A percentile compares a stretch with the other conserved stretches of the same genome.
These are phyloP conservation scores for Daktulosphaira vitifoliae DNA, from an alignment of 1,140 invertebrate species.

Conservation along the genomic window DNA sequence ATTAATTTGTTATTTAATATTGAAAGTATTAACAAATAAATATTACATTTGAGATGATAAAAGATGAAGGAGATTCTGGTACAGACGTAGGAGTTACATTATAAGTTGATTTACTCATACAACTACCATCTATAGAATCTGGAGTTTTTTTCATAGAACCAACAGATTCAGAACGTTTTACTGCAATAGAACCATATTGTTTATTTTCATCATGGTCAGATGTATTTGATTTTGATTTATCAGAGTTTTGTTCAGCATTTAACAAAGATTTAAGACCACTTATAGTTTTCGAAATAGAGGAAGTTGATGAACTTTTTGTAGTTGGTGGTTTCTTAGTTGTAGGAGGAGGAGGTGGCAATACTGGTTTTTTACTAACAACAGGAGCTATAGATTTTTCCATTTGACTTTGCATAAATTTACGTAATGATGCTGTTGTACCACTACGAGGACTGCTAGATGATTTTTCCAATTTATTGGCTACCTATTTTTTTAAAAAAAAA, in stretches of 20 bases:
- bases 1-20: not conserved
- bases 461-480: slow-evolving; percentile 24
- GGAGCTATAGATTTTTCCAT: slow-evolving; percentile 19
- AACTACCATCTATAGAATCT: slow-evolving; percentile 10
- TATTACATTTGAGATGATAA: slow-evolving; percentile 26
- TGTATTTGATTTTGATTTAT: not conserved
- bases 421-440: slow-evolving; percentile 11
- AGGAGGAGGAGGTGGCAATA: slow-evolving; percentile 22
- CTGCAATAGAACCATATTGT: slow-evolving; percentile 21
- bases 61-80: slow-evolving; percentile 17
- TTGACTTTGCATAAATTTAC: slow-evolving; percentile 19
- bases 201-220: slow-evolving; percentile 5
- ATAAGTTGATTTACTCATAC: slow-evolving; percentile 25
- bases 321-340: slow-evolving; percentile 25
- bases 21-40: not conserved
- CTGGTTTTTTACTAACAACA: slow-evolving; percentile 25
- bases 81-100: not conserved
- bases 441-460: slow-evolving; percentile 21
- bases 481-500: slow-evolving; percentile 12
- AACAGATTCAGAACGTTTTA: slow-evolving; percentile 26
- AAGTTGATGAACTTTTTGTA: slow-evolving; percentile 17
- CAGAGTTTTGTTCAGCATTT: slow-evolving; percentile 18
- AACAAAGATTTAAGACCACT: slow-evolving; percentile 29
- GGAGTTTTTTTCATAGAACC: slow-evolving; percentile 20
- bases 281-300: slow-evolving; percentile 13